These are phyloP conservation scores for Coleophora deauratella DNA, from an alignment of 2,888 invertebrate genomes.

Conservation along the genomic window DNA sequence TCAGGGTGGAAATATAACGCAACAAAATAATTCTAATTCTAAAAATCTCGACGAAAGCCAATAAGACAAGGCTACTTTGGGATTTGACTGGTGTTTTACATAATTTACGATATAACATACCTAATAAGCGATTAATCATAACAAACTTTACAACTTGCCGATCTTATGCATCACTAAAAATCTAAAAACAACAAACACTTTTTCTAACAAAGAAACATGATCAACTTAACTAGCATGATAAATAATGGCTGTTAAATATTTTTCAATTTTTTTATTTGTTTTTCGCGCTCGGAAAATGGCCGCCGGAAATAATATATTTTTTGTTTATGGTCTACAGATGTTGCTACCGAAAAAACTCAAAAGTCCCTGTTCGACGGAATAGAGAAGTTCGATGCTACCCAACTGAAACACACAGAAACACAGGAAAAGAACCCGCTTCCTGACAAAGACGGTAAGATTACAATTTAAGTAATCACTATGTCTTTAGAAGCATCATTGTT, in stretches of 20 bases:
- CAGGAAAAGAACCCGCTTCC: slow-evolving; percentile 95
- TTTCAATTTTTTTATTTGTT: no score
- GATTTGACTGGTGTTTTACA: no score
- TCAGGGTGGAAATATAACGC: slow-evolving; percentile 18
- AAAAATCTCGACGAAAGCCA: slow-evolving; percentile 3
- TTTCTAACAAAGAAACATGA: no score
- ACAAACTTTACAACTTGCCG: no score
- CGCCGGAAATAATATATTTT: not conserved
- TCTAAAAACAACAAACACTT: no score
- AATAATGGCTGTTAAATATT: no score
- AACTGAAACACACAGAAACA: slow-evolving; percentile 92
- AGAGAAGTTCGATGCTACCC: slow-evolving; percentile 86
- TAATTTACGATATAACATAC: no score
- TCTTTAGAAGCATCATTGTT: slow-evolving; percentile 14
- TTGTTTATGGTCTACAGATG: slow-evolving; percentile 76
- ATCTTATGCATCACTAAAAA: no score
- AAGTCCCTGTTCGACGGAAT: slow-evolving; percentile 90
- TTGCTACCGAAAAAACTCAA: slow-evolving; percentile 89
- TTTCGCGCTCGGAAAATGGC: no score
- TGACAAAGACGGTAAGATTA: slow-evolving; percentile 88
- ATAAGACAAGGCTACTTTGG: slow-evolving; percentile 1
- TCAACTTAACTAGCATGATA: no score
- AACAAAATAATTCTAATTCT: not conserved
- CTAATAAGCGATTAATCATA: no score
- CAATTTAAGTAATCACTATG: not conserved